Conservation (phyloP, 2,797 vertebrate species). For the Numenius phaeopus region DNA sequence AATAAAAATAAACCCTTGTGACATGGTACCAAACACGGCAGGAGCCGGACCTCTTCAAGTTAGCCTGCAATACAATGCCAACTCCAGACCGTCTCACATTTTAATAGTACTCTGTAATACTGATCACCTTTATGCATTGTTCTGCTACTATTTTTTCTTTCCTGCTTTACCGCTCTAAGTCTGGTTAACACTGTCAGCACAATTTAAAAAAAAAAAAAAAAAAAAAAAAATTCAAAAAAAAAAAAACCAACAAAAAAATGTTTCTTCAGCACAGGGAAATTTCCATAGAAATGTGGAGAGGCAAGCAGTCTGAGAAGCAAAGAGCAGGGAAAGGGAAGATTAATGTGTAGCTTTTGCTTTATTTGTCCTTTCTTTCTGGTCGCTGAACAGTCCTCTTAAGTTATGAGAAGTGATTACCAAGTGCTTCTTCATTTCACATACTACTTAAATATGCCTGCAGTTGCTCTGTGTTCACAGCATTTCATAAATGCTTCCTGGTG, state of each 20-base stretch:
- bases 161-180: neutral
- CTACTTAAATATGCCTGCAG: neutral
- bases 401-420: neutral
- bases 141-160: neutral
- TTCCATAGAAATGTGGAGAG: neutral
- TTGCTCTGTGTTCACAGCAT: neutral
- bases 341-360: neutral
- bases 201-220: neutral
- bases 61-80: neutral
- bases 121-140: neutral
- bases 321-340: neutral
- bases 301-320: neutral
- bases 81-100: neutral
- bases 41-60: neutral
- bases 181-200: neutral
- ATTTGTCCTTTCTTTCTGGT: neutral
- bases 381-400: neutral
- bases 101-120: neutral
- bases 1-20: neutral
- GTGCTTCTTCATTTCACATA: neutral
- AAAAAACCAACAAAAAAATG: accelerated
- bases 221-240: neutral
- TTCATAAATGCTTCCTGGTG: neutral
- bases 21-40: neutral
- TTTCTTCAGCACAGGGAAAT: neutral